Evolutionary conservation across 2,797 vertebrate genomes (phyloP).

Genomic region (Ispidina picta): DNA sequence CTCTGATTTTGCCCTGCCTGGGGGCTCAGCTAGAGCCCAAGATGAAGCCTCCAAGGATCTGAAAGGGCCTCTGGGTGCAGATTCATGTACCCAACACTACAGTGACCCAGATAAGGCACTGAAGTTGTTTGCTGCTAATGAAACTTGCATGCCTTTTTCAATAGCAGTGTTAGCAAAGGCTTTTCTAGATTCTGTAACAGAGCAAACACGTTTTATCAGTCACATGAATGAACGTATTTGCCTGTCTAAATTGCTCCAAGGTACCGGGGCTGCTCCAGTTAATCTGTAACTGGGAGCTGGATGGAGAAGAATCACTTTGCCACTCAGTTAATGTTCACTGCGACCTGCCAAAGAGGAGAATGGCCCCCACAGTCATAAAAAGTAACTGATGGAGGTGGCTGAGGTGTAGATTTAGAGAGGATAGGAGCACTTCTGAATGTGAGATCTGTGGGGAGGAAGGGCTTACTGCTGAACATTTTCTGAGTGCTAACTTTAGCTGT

Average conservation of each 20-base stretch:
- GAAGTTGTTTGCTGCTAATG: conserved; percentile 40
- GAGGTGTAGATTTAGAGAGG: not conserved
- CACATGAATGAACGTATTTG: conserved; percentile 59
- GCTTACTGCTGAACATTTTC: conserved; percentile 3
- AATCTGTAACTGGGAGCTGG: conserved; percentile 48
- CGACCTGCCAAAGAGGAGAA: not conserved
- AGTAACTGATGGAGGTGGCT: not conserved
- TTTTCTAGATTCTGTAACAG: conserved; percentile 63
- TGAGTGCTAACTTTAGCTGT: conserved; percentile 28
- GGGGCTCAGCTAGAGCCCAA: not conserved
- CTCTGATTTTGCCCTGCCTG: not conserved
- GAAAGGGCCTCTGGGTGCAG: not conserved
- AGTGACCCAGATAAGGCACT: conserved; percentile 27
- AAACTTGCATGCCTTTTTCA: conserved; percentile 47
- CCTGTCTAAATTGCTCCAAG: conserved; percentile 18
- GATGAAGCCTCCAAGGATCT: not conserved
- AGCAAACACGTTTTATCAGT: conserved; percentile 59
- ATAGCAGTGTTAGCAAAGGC: conserved; percentile 23
- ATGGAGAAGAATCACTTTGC: not conserved
- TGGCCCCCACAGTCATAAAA: not conserved
- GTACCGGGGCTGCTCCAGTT: conserved; percentile 11
- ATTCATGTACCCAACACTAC: not conserved
- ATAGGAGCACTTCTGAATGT: not conserved
- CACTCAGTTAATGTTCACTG: not conserved
- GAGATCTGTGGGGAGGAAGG: not conserved